A percentile compares a stretch with the other conserved stretches of the same genome.
Evolutionary conservation across 2,797 vertebrate genomes (phyloP).

Genomic region (Prunella strophiata): DNA sequence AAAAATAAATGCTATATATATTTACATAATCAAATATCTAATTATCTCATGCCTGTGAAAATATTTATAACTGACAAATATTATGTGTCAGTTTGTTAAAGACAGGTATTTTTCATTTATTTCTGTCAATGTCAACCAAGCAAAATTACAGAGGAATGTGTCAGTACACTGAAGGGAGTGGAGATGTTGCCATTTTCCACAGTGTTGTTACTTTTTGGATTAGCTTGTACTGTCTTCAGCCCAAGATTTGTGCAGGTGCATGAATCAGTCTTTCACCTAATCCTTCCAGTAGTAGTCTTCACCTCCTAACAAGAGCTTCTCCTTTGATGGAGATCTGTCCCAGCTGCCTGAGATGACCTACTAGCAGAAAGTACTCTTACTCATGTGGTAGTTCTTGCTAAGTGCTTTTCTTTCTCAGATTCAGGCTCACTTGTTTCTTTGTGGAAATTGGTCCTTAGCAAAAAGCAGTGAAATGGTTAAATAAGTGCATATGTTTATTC

Average conservation of each 20-base stretch:
- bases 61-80: background rate
- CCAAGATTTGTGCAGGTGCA: background rate
- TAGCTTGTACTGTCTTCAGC: background rate
- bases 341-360: background rate
- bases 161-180: background rate
- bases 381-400: background rate
- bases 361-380: background rate
- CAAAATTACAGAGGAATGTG: background rate
- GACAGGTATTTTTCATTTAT: background rate
- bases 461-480: constrained; percentile 21
- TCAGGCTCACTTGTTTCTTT: background rate
- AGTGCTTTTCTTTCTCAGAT: background rate
- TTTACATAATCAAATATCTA: background rate
- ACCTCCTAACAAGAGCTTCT: background rate
- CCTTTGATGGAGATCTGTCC: fast-evolving
- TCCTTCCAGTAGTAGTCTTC: background rate
- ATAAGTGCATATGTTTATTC: background rate
- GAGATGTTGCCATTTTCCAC: background rate
- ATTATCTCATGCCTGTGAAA: background rate
- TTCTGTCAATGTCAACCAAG: background rate
- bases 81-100: background rate
- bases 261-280: background rate
- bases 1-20: background rate
- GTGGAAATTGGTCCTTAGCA: background rate
- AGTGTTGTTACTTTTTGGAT: background rate